Percentiles rank a stretch among this genome's conserved stretches.
phyloP scores from a whole-genome alignment of 2,113 vertebrate genomes.

The Campylomormyrus tamandua region DNA sequence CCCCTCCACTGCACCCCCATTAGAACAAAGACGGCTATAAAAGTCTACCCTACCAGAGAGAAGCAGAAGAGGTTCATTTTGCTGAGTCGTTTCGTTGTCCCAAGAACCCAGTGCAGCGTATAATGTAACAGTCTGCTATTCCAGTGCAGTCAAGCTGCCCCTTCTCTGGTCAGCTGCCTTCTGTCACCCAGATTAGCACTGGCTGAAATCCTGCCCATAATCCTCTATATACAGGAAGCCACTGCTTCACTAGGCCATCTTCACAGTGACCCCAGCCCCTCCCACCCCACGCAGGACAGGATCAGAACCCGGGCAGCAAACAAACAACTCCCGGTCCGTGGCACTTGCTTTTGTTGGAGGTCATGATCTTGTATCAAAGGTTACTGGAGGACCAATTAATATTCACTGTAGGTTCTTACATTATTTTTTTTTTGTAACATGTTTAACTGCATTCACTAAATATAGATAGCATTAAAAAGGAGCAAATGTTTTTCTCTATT shows the following conservation, averaged over 20 bases:
- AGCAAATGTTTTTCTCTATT: not conserved
- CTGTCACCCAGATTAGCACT: slow-evolving; percentile 77
- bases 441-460: not conserved
- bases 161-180: slow-evolving; percentile 63
- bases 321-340: not conserved
- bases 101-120: slow-evolving; percentile 9
- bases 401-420: not conserved
- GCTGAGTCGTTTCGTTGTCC: slow-evolving; percentile 25
- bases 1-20: not conserved
- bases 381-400: not conserved
- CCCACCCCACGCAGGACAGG: slow-evolving; percentile 15
- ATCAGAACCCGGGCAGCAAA: not conserved
- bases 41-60: slow-evolving; percentile 76
- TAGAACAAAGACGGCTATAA: not conserved
- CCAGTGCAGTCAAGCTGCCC: slow-evolving; percentile 37
- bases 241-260: slow-evolving; percentile 66
- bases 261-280: slow-evolving; percentile 36
- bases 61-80: slow-evolving; percentile 96
- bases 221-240: slow-evolving; percentile 78
- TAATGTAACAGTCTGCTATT: slow-evolving; percentile 36
- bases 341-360: not conserved
- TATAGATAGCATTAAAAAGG: not conserved
- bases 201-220: slow-evolving; percentile 86
- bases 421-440: not conserved
- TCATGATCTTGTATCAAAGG: not conserved